Conservation (phyloP, 2,113 vertebrate species). For the Opisthocomus hoazin region DNA sequence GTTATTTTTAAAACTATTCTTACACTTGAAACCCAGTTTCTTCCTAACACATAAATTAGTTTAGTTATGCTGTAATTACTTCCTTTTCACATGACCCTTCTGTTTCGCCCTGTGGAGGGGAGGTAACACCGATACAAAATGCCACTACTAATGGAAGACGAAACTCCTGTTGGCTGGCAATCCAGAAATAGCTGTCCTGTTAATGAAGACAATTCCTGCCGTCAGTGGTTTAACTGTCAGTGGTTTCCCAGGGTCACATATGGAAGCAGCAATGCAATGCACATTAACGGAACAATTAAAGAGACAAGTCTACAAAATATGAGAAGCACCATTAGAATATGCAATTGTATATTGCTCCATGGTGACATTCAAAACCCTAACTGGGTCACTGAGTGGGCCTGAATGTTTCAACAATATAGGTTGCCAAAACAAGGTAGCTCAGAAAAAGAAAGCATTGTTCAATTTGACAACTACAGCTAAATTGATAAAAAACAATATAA, state of each 20-base stretch:
- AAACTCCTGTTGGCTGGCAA: slow-evolving; percentile 17
- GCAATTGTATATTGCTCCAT: neutral
- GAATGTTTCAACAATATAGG: neutral
- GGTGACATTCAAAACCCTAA: neutral
- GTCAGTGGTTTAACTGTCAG: slow-evolving; percentile 21
- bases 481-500: neutral
- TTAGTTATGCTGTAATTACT: neutral
- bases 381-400: neutral
- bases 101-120: neutral
- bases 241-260: neutral
- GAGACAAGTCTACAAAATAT: neutral
- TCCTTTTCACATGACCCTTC: neutral
- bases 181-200: neutral
- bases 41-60: neutral
- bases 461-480: neutral
- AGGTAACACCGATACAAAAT: neutral
- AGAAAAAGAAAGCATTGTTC: neutral
- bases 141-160: neutral
- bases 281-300: neutral
- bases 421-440: neutral
- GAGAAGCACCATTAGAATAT: neutral
- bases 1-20: neutral
- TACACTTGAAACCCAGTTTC: neutral
- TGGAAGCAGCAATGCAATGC: neutral
- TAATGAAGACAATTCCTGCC: neutral